Conservation (phyloP, 2,888 invertebrate genomes). For the Cenopis cana region DNA sequence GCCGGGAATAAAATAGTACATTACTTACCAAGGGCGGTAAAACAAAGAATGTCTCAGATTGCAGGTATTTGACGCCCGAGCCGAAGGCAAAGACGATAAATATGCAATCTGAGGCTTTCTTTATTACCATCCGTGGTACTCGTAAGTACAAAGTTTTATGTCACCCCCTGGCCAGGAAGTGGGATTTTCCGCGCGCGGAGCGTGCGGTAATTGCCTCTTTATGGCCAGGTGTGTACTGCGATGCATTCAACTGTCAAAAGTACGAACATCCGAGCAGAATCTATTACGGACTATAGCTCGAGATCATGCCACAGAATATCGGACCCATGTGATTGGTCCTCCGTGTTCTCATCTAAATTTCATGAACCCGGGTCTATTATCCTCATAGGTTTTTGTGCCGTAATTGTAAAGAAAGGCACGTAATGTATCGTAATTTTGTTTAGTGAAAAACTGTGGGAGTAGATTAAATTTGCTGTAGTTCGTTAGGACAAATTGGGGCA, state of each 20-base stretch:
- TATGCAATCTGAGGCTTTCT: no score
- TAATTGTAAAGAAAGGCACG: conserved; percentile 21
- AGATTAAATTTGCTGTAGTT: conserved; percentile 14
- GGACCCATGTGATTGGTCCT: conserved; percentile 48
- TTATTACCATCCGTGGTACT: no score
- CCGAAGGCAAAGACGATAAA: no score
- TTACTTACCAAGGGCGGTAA: no score
- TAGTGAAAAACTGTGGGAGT: conserved; percentile 4
- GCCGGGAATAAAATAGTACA: no score
- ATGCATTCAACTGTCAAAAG: conserved; percentile 35
- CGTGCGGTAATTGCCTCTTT: no score
- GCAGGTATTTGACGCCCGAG: no score
- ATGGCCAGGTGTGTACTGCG: no score
- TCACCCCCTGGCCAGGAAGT: no score
- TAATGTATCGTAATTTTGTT: conserved; percentile 22
- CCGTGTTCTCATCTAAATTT: conserved; percentile 59
- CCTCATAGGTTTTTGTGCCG: conserved; percentile 36
- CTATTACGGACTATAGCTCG: conserved; percentile 15
- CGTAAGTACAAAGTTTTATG: no score
- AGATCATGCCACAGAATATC: conserved; percentile 37
- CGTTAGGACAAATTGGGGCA: conserved; percentile 1
- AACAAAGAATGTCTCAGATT: no score
- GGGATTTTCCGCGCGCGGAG: no score
- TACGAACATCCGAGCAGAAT: conserved; percentile 21
- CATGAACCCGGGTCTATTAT: conserved; percentile 62